Base-by-base conservation (phyloP, 2,113 vertebrate genomes). In the Antidorcas marsupialis region DNA sequence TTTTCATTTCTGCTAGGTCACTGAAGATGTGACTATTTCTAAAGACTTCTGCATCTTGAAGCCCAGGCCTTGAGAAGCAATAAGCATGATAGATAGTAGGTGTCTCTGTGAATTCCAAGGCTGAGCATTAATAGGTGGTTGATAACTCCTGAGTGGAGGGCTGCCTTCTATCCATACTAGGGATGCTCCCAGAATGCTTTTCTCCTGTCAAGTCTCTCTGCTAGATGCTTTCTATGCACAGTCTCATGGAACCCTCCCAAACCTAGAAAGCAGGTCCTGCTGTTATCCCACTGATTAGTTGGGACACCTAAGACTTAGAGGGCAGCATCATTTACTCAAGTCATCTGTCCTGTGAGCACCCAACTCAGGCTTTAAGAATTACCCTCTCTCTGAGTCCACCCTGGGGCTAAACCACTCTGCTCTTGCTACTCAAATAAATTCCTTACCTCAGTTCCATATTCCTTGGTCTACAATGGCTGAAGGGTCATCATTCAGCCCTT, bases 1-100 rank as follows among this genome's bases (percentile, higher is more conserved):
- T 39, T 27, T 23, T 57, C 16, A 6, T 30, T 57, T 78, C 81
- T 16, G 4, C 64, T 17, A 17, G 43, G 59, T 60, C 71, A 33
- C 67, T 43, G 33, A 71, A 91, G 39, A 59, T 9, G n/a, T 11
- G 28, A 13, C n/a, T 19, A 5, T 71, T 93, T 84, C 64, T 39
- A 67, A 17, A 10, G 67, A 43, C 15, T 3, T 33, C 27, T 30
- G 64, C 1, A 16, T 6, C 43, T 59, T 14, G 7, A 87, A 60
- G 39, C n/a, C 67, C 12, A 15, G 13, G 25, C n/a, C 36, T 45
- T 6, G 3, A 86, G 17, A 59, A 47, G 12, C 50, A 71, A 5
- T 2, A 23, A 13, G n/a, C 30, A 2, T n/a, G 9, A 43, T 0
- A 39, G 30, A 33, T 12, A 11, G 6, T 0, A 12, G 28, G 1